Percentiles rank a stretch among this genome's conserved stretches.
Evolutionary conservation across 1,140 invertebrate species (phyloP).

Genomic region (Portunus trituberculatus): DNA sequence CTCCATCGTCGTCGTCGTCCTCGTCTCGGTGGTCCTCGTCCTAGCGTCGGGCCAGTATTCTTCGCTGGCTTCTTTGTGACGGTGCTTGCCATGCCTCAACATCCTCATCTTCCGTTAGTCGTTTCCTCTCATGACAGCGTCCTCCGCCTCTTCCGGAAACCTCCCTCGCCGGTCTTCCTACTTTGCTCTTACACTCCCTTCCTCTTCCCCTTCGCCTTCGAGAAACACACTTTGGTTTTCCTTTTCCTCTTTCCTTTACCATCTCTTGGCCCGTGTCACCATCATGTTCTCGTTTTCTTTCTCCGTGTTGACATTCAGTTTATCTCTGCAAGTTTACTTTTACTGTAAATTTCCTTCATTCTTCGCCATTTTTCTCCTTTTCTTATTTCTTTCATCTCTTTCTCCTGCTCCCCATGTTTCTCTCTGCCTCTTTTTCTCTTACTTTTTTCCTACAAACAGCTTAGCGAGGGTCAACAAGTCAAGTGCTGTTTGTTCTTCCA

Average conservation of each 20-base stretch:
- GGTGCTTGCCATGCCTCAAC: not conserved
- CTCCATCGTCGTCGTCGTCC: not conserved
- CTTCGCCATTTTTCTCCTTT: not conserved
- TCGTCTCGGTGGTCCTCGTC: not conserved
- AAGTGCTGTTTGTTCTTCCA: not conserved
- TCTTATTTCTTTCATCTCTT: not conserved
- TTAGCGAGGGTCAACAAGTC: too few species aligned
- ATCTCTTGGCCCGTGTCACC: not conserved
- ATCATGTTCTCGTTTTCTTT: not conserved
- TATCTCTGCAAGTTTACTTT: not conserved
- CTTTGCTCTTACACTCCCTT: conserved; percentile 28
- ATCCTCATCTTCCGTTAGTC: conserved; percentile 18
- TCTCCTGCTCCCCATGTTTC: not conserved
- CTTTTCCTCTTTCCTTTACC: not conserved
- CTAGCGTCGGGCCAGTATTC: not conserved
- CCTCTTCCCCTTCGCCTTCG: conserved; percentile 15
- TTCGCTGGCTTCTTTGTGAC: not conserved
- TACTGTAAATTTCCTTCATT: not conserved
- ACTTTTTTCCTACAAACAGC: not conserved
- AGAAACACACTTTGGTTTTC: not conserved
- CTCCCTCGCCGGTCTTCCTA: conserved; percentile 30
- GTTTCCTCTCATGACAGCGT: conserved; percentile 26
- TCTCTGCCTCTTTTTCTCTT: not conserved
- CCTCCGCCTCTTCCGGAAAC: conserved; percentile 32
- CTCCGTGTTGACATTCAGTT: not conserved